Percentiles rank a stretch among this genome's conserved stretches.
These are phyloP conservation scores for Cephalopholis sonnerati DNA, from an alignment of 2,113 vertebrate species.

Conservation along the genomic window DNA sequence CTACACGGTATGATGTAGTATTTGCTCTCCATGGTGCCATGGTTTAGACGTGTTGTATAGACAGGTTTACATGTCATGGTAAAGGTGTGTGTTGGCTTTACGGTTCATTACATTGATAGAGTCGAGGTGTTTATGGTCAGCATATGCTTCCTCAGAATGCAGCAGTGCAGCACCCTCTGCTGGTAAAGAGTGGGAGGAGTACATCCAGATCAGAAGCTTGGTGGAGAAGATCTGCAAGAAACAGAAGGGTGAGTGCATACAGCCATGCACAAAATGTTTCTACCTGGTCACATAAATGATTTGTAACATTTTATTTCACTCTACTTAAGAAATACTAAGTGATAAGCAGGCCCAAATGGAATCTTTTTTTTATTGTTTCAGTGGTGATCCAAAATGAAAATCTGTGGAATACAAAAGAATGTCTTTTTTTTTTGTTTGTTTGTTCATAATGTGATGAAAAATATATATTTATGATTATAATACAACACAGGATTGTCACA, in stretches of 20 bases:
- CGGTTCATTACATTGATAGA: not conserved
- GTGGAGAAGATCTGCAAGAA: conserved; percentile 99
- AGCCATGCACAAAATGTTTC: not conserved
- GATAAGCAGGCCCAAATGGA: not conserved
- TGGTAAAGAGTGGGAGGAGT: conserved; percentile 98
- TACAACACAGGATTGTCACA: too few species aligned
- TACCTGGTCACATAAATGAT: not conserved
- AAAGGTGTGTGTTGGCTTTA: not conserved
- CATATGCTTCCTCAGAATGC: conserved; percentile 86
- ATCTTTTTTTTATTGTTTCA: too few species aligned
- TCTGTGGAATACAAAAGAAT: too few species aligned
- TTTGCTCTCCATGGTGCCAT: not conserved
- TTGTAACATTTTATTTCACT: too few species aligned
- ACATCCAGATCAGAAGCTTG: conserved; percentile 92
- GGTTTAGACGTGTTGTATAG: too few species aligned
- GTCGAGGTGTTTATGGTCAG: not conserved
- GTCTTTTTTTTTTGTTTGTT: too few species aligned
- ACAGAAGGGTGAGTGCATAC: conserved; percentile 89
- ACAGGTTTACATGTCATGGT: not conserved
- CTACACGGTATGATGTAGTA: not conserved
- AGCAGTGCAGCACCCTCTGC: conserved; percentile 91
- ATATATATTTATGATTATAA: too few species aligned
- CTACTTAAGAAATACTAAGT: not conserved
- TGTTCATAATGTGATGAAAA: too few species aligned
- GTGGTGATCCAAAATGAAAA: too few species aligned